Percentiles rank a stretch among this genome's conserved stretches.
Conservation (phyloP, 2,797 vertebrate genomes). For the Eremophila alpestris region DNA sequence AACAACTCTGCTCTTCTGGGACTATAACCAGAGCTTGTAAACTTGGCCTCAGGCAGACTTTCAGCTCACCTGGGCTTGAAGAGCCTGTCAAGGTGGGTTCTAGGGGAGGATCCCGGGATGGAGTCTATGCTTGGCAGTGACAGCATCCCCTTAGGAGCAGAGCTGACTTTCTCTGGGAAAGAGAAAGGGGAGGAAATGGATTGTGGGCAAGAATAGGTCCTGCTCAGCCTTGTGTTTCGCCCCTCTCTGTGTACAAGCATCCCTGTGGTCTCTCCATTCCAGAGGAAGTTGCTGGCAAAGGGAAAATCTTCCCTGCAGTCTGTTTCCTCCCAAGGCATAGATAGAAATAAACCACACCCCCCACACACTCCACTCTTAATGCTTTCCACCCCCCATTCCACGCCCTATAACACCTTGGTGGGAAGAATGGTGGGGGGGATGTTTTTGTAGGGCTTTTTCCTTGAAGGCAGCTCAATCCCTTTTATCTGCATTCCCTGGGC, state of each 20-base stretch:
- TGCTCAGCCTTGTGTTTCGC: background rate
- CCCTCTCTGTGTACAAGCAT: background rate
- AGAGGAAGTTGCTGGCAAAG: background rate
- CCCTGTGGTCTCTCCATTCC: background rate
- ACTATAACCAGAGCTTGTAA: background rate
- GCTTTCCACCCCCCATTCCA: background rate
- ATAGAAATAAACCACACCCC: background rate
- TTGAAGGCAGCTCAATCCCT: background rate
- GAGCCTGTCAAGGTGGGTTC: background rate
- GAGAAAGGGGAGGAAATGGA: background rate
- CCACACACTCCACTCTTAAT: background rate
- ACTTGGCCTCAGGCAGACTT: background rate
- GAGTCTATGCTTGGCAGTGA: background rate
- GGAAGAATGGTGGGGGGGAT: rapidly evolving
- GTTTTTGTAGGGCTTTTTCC: background rate
- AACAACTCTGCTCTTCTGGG: background rate
- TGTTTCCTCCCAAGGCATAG: background rate
- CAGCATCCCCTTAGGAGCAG: background rate
- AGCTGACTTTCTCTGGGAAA: background rate
- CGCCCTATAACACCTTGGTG: background rate
- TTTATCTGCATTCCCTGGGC: background rate
- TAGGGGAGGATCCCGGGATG: background rate
- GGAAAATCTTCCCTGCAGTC: background rate
- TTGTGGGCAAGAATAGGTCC: background rate
- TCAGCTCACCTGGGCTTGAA: background rate